Conservation (phyloP, 1,140 invertebrate genomes). For the Archegozetes longisetosus region DNA sequence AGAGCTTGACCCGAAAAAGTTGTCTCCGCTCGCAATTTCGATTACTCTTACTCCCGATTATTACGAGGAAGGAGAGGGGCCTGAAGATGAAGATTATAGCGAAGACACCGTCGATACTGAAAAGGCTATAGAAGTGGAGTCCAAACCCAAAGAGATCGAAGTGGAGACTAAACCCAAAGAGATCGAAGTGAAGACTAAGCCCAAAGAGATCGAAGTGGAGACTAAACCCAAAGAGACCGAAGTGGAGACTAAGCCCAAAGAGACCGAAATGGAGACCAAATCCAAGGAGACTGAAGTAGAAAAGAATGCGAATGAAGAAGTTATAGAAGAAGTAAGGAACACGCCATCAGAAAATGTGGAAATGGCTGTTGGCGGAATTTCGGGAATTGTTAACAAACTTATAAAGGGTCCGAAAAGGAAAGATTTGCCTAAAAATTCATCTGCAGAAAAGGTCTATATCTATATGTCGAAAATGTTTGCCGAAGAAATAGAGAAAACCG, state of each 20-base stretch:
- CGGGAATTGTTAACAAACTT: background rate
- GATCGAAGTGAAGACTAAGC: background rate
- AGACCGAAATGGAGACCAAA: background rate
- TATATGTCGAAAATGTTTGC: background rate
- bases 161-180: background rate
- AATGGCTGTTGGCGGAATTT: background rate
- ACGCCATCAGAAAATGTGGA: background rate
- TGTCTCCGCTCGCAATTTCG: too few relatives aligned
- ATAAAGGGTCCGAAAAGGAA: slow-evolving; percentile 10
- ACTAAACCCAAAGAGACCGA: background rate
- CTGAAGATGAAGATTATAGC: slow-evolving; percentile 2
- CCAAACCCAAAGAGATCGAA: background rate
- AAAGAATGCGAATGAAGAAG: background rate
- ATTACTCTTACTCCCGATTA: too few relatives aligned
- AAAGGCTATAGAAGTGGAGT: background rate
- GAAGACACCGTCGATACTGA: background rate
- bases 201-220: background rate
- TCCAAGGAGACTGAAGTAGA: background rate
- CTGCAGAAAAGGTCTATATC: slow-evolving; percentile 10
- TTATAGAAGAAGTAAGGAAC: background rate
- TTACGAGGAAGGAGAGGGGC: background rate
- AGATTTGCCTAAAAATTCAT: slow-evolving; percentile 3
- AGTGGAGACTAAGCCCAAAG: background rate
- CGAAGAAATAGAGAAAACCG: background rate
- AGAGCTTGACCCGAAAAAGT: too few relatives aligned